Evolutionary conservation across 2,113 vertebrate genomes (phyloP).

Genomic region (Abramis brama): DNA sequence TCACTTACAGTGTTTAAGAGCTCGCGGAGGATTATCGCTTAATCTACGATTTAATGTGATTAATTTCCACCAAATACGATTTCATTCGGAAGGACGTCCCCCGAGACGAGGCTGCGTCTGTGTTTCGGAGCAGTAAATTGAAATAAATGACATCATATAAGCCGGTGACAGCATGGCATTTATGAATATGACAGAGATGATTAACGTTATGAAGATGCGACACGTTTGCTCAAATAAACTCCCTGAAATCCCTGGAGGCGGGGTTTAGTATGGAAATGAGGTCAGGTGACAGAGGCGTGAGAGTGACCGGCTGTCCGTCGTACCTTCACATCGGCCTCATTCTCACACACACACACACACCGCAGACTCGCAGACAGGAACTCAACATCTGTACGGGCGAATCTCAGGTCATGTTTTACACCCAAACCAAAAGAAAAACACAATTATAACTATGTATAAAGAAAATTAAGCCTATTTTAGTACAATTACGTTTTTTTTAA

Average conservation of each 20-base stretch:
- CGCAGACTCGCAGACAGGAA: too few relatives aligned
- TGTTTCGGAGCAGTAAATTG: background rate
- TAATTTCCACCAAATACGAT: constrained; percentile 59
- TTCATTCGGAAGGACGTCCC: background rate
- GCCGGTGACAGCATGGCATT: constrained; percentile 28
- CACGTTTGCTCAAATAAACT: constrained; percentile 4
- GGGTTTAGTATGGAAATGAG: constrained; percentile 29
- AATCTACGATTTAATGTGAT: constrained; percentile 71
- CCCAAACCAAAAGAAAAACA: too few relatives aligned
- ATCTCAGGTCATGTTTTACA: too few relatives aligned
- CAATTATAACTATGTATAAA: too few relatives aligned
- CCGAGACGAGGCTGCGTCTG: constrained; percentile 4
- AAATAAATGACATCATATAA: constrained; percentile 34
- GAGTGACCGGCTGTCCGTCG: background rate
- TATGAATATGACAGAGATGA: constrained; percentile 38
- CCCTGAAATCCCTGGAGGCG: background rate
- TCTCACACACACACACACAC: background rate
- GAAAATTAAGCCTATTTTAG: too few relatives aligned
- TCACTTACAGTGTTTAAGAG: constrained; percentile 69
- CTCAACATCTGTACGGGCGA: too few relatives aligned
- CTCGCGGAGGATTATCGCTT: constrained; percentile 62
- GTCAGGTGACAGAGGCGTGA: background rate
- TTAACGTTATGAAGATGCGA: constrained; percentile 10
- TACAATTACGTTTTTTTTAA: too few relatives aligned
- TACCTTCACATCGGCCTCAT: background rate